Conservation (phyloP, 2,113 vertebrate species). For the Limanda limanda region DNA sequence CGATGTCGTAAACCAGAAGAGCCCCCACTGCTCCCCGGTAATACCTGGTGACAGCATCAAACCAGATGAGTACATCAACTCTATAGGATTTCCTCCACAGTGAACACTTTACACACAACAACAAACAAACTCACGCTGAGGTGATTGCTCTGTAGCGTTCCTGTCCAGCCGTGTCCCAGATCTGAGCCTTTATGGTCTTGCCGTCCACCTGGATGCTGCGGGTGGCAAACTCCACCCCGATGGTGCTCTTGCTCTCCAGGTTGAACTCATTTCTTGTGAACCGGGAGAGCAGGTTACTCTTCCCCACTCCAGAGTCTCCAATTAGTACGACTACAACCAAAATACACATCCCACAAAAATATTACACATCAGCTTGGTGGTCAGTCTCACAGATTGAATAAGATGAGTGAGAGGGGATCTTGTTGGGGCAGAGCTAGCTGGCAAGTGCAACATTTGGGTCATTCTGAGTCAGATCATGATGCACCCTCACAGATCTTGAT, state of each 20-base stretch:
- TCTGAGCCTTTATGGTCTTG: conserved; percentile 97
- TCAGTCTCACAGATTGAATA: not conserved
- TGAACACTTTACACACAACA: not conserved
- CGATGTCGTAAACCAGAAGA: conserved; percentile 95
- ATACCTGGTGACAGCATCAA: conserved; percentile 79
- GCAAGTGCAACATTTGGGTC: not conserved
- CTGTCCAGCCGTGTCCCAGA: conserved; percentile 97
- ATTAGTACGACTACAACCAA: conserved; percentile 90
- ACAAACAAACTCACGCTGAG: conserved; percentile 88
- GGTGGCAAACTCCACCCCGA: conserved; percentile 97
- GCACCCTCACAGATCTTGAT: no score
- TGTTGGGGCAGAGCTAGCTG: not conserved
- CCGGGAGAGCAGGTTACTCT: conserved; percentile 96
- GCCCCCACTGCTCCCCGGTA: conserved; percentile 94
- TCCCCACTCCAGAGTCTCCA: conserved; percentile 96
- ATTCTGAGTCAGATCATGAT: not conserved
- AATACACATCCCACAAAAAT: not conserved
- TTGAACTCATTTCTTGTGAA: conserved; percentile 99
- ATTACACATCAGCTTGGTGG: not conserved
- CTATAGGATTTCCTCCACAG: not conserved
- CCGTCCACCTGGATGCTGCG: conserved; percentile 97
- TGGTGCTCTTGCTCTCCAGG: conserved; percentile 98
- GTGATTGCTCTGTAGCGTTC: conserved; percentile 98
- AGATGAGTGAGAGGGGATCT: not conserved
- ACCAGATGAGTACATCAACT: not conserved